Evolutionary conservation across 2,888 invertebrate species (phyloP), one percentile per base, ranked within the genome.

Genomic region (Nineta flava): DNA sequence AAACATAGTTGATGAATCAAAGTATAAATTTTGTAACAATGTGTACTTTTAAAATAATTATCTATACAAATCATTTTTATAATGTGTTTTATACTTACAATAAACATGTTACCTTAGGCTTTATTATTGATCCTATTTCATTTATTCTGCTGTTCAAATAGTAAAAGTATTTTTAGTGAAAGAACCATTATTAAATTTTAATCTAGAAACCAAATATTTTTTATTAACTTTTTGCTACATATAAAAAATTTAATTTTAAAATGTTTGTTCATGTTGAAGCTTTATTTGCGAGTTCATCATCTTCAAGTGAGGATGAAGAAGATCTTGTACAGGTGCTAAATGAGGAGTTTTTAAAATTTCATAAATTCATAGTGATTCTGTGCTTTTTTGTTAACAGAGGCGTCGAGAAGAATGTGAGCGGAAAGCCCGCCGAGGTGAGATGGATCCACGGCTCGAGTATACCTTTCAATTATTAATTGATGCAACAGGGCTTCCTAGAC

Each of bases 341-440:
- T 32, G 10, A 13, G 4, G n/a, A 13, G 5, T 38, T 32, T 32
- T 13, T 12, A 13, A n/a, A 38, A 38, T 9, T 38, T 38, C 2
- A 38, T 38, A 9, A 5, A 38, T 13, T 5, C 5, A 5, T 38
- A 6, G 3, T 47, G 16, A 35, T 47, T 16, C n/a, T 47, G 9
- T 2, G 9, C 15, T 44, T 45, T 43, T 52, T 49, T 41, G 51
- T 43, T 61, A 60, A 12, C 65, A 82, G 82, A 74, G 79, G 56
- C 74, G 88, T 53, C 75, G 88, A 53, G 88, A 90, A 79, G 88
- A 90, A 87, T 88, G 88, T 81, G 88, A 90, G 72, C 77, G 88
- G 58, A 88, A 88, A 62, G 88, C 88, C 12, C 75, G 91, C 50
- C 74, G 91, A 51, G 91, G 90, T 70, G 91, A 91, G 66, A 91